Percentiles rank a stretch among this genome's conserved stretches.
Evolutionary conservation across 1,140 invertebrate species (phyloP).

Genomic region (Meloidogyne exigua): DNA sequence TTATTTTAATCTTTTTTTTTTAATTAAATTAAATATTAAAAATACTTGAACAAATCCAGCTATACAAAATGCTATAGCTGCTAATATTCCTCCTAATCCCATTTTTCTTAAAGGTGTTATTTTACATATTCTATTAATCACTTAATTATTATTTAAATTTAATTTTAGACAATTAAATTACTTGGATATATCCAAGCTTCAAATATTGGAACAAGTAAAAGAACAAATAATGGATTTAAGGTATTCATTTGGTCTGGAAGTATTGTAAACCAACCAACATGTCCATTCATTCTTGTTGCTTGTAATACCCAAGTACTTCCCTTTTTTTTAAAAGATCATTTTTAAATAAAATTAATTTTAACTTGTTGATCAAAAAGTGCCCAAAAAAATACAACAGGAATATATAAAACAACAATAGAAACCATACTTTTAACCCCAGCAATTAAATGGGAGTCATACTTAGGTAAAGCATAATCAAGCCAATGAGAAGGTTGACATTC

Average conservation of each 20-base stretch:
- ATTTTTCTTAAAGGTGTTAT: slow-evolving; percentile 71
- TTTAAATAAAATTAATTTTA: slow-evolving; percentile 4
- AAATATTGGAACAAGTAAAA: slow-evolving; percentile 61
- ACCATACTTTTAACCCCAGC: slow-evolving; percentile 65
- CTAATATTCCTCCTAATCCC: slow-evolving; percentile 46
- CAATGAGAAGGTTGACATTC: slow-evolving; percentile 67
- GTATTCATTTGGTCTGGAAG: slow-evolving; percentile 86
- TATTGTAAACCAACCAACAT: slow-evolving; percentile 66
- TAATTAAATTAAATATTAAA: slow-evolving; percentile 19
- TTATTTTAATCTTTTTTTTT: slow-evolving; percentile 39
- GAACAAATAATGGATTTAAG: slow-evolving; percentile 59
- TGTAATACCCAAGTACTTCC: slow-evolving; percentile 46
- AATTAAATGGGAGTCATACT: slow-evolving; percentile 69
- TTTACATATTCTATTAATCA: slow-evolving; percentile 66
- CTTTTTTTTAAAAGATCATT: slow-evolving; percentile 17
- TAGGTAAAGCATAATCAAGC: slow-evolving; percentile 76
- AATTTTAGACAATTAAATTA: not conserved
- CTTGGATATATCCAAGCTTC: slow-evolving; percentile 60
- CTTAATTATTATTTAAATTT: not conserved
- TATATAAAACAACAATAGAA: slow-evolving; percentile 65
- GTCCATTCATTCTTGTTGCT: slow-evolving; percentile 64
- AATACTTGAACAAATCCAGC: slow-evolving; percentile 45
- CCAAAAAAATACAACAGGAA: slow-evolving; percentile 69
- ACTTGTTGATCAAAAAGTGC: slow-evolving; percentile 70
- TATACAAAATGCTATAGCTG: slow-evolving; percentile 50